Evolutionary conservation across 2,797 vertebrate genomes (phyloP), one percentile per base, ranked within the genome.

Genomic region (Sebastes matsubarae): DNA sequence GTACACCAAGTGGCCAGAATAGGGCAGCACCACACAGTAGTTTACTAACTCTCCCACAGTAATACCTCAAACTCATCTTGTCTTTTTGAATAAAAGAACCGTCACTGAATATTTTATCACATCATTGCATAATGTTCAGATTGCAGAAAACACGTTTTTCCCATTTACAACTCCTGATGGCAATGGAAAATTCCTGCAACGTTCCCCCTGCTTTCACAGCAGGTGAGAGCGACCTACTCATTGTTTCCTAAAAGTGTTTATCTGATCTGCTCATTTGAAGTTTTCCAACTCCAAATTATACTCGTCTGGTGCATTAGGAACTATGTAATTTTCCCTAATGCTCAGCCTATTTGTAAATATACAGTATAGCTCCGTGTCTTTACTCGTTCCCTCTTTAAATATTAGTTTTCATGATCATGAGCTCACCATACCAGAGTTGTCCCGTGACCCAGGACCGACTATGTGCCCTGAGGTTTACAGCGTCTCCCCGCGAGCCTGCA

Each of bases 381-480:
- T 8, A 42, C 82, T 68, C 74, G 69, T 82, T 30, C 77, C 61
- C 68, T 78, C 68, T 81, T 77, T 85, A 90, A 91, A 90, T 87
- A 81, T 89, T 84, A 72, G 70, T 91, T 94, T 90, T 88, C 84
- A 81, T 84, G 76, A 87, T 89, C 63, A 77, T 90, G 79, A 91
- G 72, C 75, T 88, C 89, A 79, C 78, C 88, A 78, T 82, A 50
- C 77, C 60, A 58, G 32, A 74, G 66, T 82, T 63, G 66, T 79
- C 32, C 58, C 55, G 61, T 82, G 72, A 86, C 75, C 81, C 77
- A 69, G 72, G 67, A 52, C 57, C 29, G 3, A 64, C 46, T 81
- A 58, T 38, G 50, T 68, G 67, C 25, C 36, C 83, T 69, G 58
- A 80, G 72, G 76, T 87, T 86, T 79, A 69, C 77, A 79, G 58